Evolutionary conservation across 2,797 vertebrate species (phyloP).

Genomic region (Dryobates pubescens): DNA sequence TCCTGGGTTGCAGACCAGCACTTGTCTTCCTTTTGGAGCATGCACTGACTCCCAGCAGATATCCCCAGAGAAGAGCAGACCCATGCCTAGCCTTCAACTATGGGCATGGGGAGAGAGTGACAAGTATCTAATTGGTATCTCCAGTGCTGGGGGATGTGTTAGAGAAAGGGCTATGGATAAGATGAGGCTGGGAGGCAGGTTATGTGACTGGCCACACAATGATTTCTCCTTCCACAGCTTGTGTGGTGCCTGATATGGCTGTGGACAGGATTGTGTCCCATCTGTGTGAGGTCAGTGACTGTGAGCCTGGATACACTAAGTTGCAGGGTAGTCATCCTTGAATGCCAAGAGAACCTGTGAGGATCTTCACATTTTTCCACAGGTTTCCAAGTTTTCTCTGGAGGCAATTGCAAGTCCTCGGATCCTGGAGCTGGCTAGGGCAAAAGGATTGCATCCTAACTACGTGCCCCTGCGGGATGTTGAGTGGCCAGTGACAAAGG

Average conservation of each 20-base stretch:
- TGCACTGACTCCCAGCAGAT: neutral
- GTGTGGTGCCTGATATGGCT: neutral
- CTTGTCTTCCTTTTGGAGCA: neutral
- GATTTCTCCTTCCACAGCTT: neutral
- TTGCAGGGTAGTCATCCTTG: neutral
- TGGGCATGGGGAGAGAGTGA: neutral
- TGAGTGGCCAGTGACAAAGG: constrained; percentile 66
- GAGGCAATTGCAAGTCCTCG: constrained; percentile 64
- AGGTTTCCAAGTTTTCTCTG: constrained; percentile 76
- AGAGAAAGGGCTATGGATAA: neutral
- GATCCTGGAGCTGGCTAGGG: constrained; percentile 70
- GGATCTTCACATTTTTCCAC: neutral
- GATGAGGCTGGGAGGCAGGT: neutral
- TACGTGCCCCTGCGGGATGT: constrained; percentile 66
- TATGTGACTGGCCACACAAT: neutral
- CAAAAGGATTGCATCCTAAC: constrained; percentile 69
- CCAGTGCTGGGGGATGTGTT: neutral
- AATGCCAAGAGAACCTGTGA: neutral
- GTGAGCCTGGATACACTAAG: neutral
- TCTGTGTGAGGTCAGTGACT: neutral
- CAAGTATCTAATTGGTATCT: neutral
- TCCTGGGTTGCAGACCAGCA: neutral
- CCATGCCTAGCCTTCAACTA: neutral
- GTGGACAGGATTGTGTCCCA: neutral
- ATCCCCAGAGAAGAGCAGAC: neutral